These are phyloP conservation scores for Germaria angustata DNA, from an alignment of 2,888 invertebrate genomes.

Conservation along the genomic window DNA sequence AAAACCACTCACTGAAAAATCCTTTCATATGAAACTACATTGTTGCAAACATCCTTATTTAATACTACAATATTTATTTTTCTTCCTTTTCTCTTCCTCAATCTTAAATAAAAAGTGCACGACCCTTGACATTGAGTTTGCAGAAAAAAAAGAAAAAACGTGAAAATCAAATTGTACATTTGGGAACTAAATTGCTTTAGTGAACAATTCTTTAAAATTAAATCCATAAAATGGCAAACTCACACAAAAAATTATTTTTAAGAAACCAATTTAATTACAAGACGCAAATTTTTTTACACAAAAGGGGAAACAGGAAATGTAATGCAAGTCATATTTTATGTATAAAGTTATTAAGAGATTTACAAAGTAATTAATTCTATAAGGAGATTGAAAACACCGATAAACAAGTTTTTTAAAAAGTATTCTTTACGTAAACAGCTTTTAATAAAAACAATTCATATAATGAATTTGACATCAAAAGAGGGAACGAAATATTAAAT, in stretches of 20 bases:
- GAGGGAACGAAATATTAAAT: too few relatives aligned
- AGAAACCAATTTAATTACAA: slow-evolving; percentile 56
- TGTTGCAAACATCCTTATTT: slow-evolving; percentile 53
- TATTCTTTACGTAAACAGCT: too few relatives aligned
- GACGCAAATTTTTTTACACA: slow-evolving; percentile 38
- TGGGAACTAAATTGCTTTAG: slow-evolving; percentile 60
- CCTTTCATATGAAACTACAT: slow-evolving; percentile 30
- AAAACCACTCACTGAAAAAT: slow-evolving; percentile 27
- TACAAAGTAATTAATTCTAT: slow-evolving; percentile 8
- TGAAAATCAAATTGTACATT: slow-evolving; percentile 60
- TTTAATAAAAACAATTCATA: too few relatives aligned
- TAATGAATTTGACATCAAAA: too few relatives aligned
- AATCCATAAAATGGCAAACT: slow-evolving; percentile 50
- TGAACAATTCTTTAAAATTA: slow-evolving; percentile 40
- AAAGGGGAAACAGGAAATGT: not conserved
- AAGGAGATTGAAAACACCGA: not conserved
- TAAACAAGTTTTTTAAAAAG: too few relatives aligned
- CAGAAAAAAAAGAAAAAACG: slow-evolving; percentile 46
- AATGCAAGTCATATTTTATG: slow-evolving; percentile 44
- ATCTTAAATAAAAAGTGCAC: slow-evolving; percentile 30
- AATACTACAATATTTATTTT: slow-evolving; percentile 46
- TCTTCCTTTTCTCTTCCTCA: not conserved
- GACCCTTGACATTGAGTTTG: slow-evolving; percentile 65
- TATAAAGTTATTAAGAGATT: not conserved
- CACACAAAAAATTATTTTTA: slow-evolving; percentile 22